phyloP scores from a whole-genome alignment of 2,113 vertebrate genomes.

The Megatriorchis doriae region DNA sequence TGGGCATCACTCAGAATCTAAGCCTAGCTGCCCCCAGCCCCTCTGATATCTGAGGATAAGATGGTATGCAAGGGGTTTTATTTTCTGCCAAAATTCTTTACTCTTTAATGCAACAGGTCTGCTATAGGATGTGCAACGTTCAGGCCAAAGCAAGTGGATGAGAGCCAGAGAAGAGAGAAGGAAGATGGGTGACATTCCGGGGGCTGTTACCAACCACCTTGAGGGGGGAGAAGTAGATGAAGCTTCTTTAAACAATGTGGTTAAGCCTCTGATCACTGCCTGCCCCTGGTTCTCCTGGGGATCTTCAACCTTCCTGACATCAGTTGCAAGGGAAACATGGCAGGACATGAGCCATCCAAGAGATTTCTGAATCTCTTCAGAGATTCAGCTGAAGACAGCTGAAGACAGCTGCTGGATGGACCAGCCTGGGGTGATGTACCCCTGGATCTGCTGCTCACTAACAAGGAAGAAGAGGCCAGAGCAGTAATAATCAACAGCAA shows the following conservation, averaged over 20 bases:
- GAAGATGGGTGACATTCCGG: not conserved
- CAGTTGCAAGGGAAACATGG: not conserved
- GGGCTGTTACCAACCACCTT: not conserved
- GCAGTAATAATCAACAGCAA: not conserved
- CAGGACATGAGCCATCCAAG: not conserved
- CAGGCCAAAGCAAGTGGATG: not conserved
- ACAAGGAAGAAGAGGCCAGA: not conserved
- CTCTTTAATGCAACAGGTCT: too few relatives aligned
- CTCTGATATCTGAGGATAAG: too few relatives aligned
- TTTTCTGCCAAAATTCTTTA: too few relatives aligned
- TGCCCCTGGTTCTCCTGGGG: not conserved
- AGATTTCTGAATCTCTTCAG: not conserved
- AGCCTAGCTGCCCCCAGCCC: too few relatives aligned
- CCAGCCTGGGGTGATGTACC: not conserved
- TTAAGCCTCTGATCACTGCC: not conserved
- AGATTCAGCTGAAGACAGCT: too few relatives aligned
- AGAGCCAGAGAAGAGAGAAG: not conserved
- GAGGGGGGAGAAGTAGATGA: rapidly evolving
- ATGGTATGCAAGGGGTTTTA: too few relatives aligned
- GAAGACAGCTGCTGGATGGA: not conserved
- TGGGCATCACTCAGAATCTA: too few relatives aligned
- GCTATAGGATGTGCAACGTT: too few relatives aligned
- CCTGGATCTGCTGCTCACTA: not conserved
- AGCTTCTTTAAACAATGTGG: not conserved
- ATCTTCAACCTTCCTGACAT: not conserved